These are phyloP conservation scores for Rhyacichthys aspro DNA, from an alignment of 2,797 vertebrate species.

Conservation along the genomic window DNA sequence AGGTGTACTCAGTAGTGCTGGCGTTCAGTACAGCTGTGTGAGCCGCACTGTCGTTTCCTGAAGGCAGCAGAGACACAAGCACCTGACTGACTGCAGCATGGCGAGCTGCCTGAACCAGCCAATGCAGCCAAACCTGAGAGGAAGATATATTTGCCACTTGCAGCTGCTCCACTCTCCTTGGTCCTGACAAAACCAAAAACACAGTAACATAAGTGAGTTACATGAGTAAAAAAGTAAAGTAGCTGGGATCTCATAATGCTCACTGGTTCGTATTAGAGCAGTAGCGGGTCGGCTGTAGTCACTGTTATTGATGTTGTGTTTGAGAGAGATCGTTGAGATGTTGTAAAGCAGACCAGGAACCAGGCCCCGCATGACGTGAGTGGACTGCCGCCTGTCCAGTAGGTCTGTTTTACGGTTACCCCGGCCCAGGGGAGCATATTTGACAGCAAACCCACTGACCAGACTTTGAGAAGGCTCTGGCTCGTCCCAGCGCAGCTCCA, in stretches of 20 bases:
- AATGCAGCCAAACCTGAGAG: conserved; percentile 87
- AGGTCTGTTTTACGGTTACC: conserved; percentile 89
- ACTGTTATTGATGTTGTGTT: conserved; percentile 90
- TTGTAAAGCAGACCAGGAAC: conserved; percentile 92
- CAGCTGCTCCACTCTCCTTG: conserved; percentile 87
- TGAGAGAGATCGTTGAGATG: conserved; percentile 95
- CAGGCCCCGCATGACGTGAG: conserved; percentile 88
- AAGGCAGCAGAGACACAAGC: conserved; percentile 84
- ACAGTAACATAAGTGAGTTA: background rate
- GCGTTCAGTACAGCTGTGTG: conserved; percentile 84
- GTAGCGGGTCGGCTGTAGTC: conserved; percentile 92
- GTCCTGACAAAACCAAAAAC: conserved; percentile 77
- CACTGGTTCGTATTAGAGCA: conserved; percentile 91
- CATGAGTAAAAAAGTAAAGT: background rate
- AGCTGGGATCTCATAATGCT: conserved; percentile 56
- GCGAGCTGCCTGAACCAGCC: conserved; percentile 85
- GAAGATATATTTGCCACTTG: conserved; percentile 88
- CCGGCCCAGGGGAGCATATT: conserved; percentile 87
- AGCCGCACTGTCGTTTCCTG: conserved; percentile 70
- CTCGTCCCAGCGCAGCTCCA: conserved; percentile 93
- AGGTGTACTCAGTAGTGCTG: conserved; percentile 83
- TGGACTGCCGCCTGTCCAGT: conserved; percentile 87
- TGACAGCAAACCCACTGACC: conserved; percentile 92
- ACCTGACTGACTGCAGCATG: conserved; percentile 86
- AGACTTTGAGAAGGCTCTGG: conserved; percentile 83